These are phyloP conservation scores for Heliconius ethilla DNA, from an alignment of 2,888 invertebrate species.

Conservation along the genomic window DNA sequence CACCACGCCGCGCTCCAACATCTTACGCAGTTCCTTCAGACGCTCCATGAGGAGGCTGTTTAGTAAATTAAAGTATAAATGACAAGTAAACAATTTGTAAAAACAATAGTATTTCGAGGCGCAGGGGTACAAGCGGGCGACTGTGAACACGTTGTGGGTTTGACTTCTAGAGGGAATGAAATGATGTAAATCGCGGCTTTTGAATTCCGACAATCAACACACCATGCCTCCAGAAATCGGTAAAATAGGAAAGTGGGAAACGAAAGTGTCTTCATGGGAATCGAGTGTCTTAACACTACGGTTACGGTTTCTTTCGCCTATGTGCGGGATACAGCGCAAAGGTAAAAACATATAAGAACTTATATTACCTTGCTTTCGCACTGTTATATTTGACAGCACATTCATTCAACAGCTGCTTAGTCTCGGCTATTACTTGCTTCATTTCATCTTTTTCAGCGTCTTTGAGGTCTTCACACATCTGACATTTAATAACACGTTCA, in stretches of 20 bases:
- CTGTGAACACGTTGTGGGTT: too few relatives aligned
- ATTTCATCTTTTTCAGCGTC: conserved; percentile 65
- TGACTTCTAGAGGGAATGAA: too few relatives aligned
- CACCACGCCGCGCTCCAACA: conserved; percentile 95
- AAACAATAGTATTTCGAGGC: not conserved
- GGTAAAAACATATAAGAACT: not conserved
- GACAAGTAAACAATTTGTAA: not conserved
- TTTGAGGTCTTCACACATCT: conserved; percentile 63
- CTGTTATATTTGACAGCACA: conserved; percentile 61
- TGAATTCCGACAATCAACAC: too few relatives aligned
- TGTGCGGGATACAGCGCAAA: not conserved
- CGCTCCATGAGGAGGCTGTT: conserved; percentile 83
- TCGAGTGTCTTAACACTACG: too few relatives aligned
- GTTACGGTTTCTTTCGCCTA: too few relatives aligned
- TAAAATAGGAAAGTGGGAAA: too few relatives aligned
- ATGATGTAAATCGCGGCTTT: too few relatives aligned
- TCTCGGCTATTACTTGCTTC: conserved; percentile 57
- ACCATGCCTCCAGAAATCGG: too few relatives aligned
- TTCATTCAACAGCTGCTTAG: conserved; percentile 57
- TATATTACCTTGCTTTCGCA: conserved; percentile 62
- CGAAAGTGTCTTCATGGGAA: too few relatives aligned
- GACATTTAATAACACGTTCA: conserved; percentile 4
- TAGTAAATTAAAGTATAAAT: not conserved
- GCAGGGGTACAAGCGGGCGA: too few relatives aligned
- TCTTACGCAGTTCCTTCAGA: conserved; percentile 92